Base-by-base conservation (phyloP, 2,888 invertebrate species). In the Ypsolopha scabrella region DNA sequence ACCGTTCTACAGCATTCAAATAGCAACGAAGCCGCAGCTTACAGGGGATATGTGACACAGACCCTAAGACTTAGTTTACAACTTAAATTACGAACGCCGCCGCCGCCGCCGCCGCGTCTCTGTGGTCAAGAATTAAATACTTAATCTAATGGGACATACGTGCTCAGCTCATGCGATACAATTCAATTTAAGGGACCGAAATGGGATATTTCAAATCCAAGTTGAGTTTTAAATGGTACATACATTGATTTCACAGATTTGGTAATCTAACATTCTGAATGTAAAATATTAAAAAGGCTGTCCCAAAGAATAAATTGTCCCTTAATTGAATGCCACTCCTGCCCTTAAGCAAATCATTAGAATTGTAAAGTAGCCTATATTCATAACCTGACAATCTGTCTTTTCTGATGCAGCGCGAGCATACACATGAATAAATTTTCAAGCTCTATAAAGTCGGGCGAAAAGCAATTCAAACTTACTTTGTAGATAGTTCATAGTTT, bases 71-170 rank as follows among this genome's bases (percentile, higher is more conserved):
- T 82, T 83, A 83, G 80, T 83, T 80, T 80, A 82, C 79, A 81
- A 83, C 83, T 83, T 76, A 83, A 82, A 85, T 85, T 85, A 82
- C 73, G 60, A 62, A 54, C 63, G 58, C 61, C 60, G 57, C 61
- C 65, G 60, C 62, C n/a, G n/a, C n/a, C n/a, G n/a, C 60, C 65
- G 41, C 41, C n/a, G 49, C 41, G 49, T 49, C 49, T 39, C 49
- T 37, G 72, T 80, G 85, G 85, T 85, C 85, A 85, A 85, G 81
- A 83, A 80, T 83, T 82, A 85, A 80, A 79, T 80, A 78, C 80
- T 75, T 77, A 73, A 75, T 73, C 68, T 76, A 72, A 76, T 74
- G 68, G 71, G 60, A 62, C 64, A 68, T 72, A 74, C 68, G 75
- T 76, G 68, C 72, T 66, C 64, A 62, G 60, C 64, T 62, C 69